Conservation (phyloP, 1,140 invertebrate species). For the Drosophila setifemur region DNA sequence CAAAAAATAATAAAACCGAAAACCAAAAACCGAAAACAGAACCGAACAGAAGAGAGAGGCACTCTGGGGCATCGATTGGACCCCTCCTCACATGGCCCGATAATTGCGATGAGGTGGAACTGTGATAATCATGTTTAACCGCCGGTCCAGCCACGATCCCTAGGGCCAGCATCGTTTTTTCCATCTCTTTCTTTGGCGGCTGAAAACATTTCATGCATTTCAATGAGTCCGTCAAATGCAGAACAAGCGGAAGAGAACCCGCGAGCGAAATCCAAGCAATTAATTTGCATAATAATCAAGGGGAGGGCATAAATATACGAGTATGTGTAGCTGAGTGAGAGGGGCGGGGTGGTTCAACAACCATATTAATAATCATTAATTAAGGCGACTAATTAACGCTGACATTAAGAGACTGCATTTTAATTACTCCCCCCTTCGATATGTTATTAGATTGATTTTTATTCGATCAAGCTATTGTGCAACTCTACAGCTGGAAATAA, state of each 20-base stretch:
- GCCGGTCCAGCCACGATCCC: constrained; percentile 24
- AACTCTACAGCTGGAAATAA: not conserved
- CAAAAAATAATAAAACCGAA: no score
- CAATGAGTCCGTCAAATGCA: constrained; percentile 76
- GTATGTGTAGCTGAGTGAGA: not conserved
- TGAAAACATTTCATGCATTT: constrained; percentile 64
- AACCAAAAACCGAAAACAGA: not conserved
- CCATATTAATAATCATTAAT: constrained; percentile 81
- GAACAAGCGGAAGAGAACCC: constrained; percentile 8
- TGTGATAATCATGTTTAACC: constrained; percentile 79
- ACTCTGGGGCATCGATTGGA: not conserved
- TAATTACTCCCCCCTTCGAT: constrained; percentile 48
- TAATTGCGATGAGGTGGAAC: constrained; percentile 77
- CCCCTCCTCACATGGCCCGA: constrained; percentile 40
- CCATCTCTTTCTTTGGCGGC: not conserved
- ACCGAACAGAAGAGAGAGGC: not conserved
- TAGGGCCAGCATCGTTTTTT: constrained; percentile 10
- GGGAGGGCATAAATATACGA: not conserved
- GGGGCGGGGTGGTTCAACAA: constrained; percentile 39
- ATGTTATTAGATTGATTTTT: constrained; percentile 17
- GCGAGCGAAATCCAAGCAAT: constrained; percentile 48
- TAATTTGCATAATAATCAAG: constrained; percentile 79
- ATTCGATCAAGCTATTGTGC: not conserved
- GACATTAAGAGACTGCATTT: constrained; percentile 78
- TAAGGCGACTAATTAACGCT: constrained; percentile 78